phyloP scores from a whole-genome alignment of 2,113 vertebrate genomes.

The Paedocypris sp. region DNA sequence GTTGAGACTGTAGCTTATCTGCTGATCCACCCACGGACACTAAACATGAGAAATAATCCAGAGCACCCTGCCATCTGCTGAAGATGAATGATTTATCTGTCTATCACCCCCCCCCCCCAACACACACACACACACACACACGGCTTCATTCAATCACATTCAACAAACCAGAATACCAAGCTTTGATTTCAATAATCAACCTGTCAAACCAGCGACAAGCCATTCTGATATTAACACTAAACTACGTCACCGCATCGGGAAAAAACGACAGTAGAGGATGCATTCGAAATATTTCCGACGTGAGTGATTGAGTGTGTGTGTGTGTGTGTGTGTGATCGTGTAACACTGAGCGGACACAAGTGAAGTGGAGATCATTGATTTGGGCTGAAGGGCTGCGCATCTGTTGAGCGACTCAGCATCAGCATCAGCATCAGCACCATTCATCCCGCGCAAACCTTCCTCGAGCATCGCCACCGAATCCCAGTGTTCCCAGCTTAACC shows the following conservation, averaged over 20 bases:
- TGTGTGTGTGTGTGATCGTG: neutral
- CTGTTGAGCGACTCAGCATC: conserved; percentile 10
- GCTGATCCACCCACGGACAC: conserved; percentile 27
- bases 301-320: too few relatives aligned
- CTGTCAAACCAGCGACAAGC: too few relatives aligned
- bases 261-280: too few relatives aligned
- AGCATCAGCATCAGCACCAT: neutral
- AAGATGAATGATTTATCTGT: conserved; percentile 35
- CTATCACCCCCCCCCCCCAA: too few relatives aligned
- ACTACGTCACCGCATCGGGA: too few relatives aligned
- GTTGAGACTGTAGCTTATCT: conserved; percentile 21
- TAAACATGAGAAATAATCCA: conserved; percentile 27
- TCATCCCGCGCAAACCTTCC: neutral
- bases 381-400: neutral
- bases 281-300: too few relatives aligned
- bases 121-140: too few relatives aligned
- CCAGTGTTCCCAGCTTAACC: neutral
- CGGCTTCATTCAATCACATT: too few relatives aligned
- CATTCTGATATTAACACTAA: too few relatives aligned
- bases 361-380: conserved; percentile 20
- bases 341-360: conserved; percentile 7
- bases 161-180: too few relatives aligned
- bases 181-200: too few relatives aligned
- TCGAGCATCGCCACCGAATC: too few relatives aligned
- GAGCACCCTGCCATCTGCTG: conserved; percentile 31